Percentiles rank a stretch among this genome's conserved stretches.
phyloP scores from a whole-genome alignment of 2,113 vertebrate species.

The Nycticorax nycticorax region DNA sequence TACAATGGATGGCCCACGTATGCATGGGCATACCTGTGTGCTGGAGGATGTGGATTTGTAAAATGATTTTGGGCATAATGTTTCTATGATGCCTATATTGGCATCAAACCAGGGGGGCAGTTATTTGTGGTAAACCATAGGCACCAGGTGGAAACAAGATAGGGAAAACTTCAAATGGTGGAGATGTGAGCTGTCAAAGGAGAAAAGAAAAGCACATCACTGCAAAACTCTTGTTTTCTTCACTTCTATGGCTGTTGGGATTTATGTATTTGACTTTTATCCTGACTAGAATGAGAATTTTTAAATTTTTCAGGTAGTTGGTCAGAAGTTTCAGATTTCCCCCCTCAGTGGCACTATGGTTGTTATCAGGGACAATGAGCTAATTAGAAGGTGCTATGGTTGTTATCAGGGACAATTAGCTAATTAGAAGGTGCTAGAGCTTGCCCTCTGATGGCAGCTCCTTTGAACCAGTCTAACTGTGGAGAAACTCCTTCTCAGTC shows the following conservation, averaged over 20 bases:
- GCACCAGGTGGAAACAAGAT: neutral
- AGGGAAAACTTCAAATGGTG: neutral
- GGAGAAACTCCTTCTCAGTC: constrained; percentile 3
- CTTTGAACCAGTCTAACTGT: neutral
- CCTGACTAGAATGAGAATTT: neutral
- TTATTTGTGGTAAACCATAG: neutral
- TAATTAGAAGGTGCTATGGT: neutral
- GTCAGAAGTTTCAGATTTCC: neutral
- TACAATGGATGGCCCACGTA: accelerated
- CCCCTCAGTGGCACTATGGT: neutral
- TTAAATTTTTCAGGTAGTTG: neutral
- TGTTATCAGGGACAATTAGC: neutral
- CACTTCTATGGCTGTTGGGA: accelerated
- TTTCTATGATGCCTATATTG: accelerated
- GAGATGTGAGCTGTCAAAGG: neutral
- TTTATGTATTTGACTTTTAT: neutral
- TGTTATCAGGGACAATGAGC: neutral
- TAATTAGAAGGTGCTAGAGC: neutral
- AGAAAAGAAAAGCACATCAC: neutral
- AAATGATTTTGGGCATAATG: neutral
- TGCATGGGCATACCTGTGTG: accelerated
- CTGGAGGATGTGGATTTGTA: accelerated
- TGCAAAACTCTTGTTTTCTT: neutral
- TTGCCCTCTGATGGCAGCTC: neutral
- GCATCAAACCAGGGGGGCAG: no score